Conservation (phyloP, 1,140 invertebrate species). For the Eupristina koningsbergeri region DNA sequence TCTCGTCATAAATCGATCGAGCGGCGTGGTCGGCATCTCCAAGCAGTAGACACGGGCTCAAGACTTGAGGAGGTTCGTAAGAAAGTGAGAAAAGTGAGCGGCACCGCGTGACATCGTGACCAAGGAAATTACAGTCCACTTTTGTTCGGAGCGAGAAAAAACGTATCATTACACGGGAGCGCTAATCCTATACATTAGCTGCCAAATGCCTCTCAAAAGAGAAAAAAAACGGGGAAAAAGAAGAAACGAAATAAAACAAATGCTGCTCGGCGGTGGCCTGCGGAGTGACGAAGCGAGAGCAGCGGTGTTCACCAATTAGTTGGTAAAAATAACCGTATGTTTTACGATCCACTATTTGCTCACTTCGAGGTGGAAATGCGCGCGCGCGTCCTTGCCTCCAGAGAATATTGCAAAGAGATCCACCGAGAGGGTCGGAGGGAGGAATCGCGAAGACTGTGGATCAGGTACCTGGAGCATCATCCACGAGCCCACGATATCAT, state of each 20-base stretch:
- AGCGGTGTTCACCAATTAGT: not conserved
- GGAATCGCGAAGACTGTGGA: not conserved
- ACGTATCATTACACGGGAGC: not conserved
- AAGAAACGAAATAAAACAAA: too few relatives aligned
- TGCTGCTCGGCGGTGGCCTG: too few relatives aligned
- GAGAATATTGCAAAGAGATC: too few relatives aligned
- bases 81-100: not conserved
- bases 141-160: not conserved
- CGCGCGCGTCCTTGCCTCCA: too few relatives aligned
- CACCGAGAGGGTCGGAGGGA: too few relatives aligned
- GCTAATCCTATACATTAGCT: not conserved
- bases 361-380: not conserved
- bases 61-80: not conserved
- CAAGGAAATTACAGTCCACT: not conserved
- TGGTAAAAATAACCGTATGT: not conserved
- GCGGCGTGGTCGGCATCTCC: too few relatives aligned
- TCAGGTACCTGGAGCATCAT: not conserved
- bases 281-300: not conserved
- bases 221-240: too few relatives aligned
- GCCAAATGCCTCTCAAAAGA: too few relatives aligned
- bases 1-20: too few relatives aligned
- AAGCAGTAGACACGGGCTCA: not conserved
- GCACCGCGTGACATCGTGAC: not conserved
- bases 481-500: too few relatives aligned
- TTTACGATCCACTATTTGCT: not conserved